Percentiles rank a stretch among this genome's conserved stretches.
phyloP scores from a whole-genome alignment of 2,113 vertebrate genomes.

The Neolamprologus sp. region DNA sequence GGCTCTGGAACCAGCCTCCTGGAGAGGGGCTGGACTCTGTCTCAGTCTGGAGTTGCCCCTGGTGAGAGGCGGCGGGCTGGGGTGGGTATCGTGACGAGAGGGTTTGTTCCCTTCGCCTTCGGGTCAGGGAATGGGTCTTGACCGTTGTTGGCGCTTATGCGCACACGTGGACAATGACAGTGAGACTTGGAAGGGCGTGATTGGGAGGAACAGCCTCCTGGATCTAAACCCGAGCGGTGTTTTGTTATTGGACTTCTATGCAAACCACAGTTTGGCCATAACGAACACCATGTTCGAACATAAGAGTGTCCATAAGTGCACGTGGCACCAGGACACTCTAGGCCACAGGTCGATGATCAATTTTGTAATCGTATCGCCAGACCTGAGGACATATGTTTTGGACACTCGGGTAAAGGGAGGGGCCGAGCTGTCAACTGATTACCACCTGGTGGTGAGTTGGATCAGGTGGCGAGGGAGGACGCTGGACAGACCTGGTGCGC shows the following conservation, averaged over 20 bases:
- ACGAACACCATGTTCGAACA: not conserved
- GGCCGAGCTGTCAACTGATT: not conserved
- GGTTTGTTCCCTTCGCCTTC: not conserved
- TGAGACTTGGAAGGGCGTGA: not conserved
- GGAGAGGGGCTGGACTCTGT: not conserved
- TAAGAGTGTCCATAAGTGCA: not conserved
- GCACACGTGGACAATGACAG: not conserved
- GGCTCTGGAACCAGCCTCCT: not conserved
- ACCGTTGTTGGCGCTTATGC: fast-evolving
- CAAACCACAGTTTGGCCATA: not conserved
- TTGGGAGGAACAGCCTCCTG: not conserved
- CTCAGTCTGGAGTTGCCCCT: not conserved
- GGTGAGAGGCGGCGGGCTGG: not conserved
- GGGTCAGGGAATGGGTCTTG: not conserved
- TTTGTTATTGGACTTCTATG: not conserved
- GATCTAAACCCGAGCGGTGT: fast-evolving
- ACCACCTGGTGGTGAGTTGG: not conserved
- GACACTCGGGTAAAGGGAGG: not conserved
- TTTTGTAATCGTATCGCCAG: fast-evolving
- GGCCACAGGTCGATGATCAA: not conserved
- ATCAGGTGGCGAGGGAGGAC: not conserved
- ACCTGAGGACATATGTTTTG: not conserved
- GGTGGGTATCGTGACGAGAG: not conserved
- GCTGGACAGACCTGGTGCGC: fast-evolving
- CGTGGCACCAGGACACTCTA: not conserved